phyloP scores from a whole-genome alignment of 2,888 invertebrate genomes.

The Dryomyza anilis region DNA sequence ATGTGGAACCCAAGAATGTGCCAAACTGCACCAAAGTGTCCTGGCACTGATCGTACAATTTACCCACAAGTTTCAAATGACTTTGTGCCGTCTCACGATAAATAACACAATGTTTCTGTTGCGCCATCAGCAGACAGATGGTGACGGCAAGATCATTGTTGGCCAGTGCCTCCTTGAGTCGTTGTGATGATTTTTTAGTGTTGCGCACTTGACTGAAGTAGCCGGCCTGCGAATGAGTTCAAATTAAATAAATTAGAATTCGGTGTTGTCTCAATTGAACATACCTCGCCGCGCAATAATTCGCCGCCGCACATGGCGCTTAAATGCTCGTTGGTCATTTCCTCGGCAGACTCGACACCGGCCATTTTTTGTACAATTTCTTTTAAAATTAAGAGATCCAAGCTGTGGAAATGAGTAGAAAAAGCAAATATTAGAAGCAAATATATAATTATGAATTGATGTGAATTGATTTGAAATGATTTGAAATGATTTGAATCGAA shows the following conservation, averaged over 20 bases:
- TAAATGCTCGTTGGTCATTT: constrained; percentile 94
- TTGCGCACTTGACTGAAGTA: constrained; percentile 97
- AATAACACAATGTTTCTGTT: constrained; percentile 95
- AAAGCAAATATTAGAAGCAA: too few relatives aligned
- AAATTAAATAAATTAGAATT: neutral
- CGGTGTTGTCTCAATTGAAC: constrained; percentile 3
- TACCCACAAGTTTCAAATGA: constrained; percentile 86
- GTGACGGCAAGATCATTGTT: constrained; percentile 93
- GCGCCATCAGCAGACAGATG: constrained; percentile 92
- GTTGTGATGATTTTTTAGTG: constrained; percentile 91
- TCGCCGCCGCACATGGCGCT: constrained; percentile 98
- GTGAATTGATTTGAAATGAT: neutral
- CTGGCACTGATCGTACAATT: constrained; percentile 90
- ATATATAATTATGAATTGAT: too few relatives aligned
- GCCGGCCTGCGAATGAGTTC: constrained; percentile 73
- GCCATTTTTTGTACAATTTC: constrained; percentile 99
- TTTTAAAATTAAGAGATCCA: constrained; percentile 89
- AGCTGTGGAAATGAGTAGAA: constrained; percentile 65
- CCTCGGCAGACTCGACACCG: constrained; percentile 95
- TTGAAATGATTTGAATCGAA: too few relatives aligned
- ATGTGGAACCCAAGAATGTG: constrained; percentile 90
- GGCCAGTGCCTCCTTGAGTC: constrained; percentile 93
- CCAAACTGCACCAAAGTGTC: constrained; percentile 98
- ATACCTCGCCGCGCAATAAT: constrained; percentile 88
- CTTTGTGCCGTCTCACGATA: constrained; percentile 81